A percentile compares a stretch with the other conserved stretches of the same genome.
Conservation (phyloP, 2,113 vertebrate genomes). For the Potamarius usumacintae region DNA sequence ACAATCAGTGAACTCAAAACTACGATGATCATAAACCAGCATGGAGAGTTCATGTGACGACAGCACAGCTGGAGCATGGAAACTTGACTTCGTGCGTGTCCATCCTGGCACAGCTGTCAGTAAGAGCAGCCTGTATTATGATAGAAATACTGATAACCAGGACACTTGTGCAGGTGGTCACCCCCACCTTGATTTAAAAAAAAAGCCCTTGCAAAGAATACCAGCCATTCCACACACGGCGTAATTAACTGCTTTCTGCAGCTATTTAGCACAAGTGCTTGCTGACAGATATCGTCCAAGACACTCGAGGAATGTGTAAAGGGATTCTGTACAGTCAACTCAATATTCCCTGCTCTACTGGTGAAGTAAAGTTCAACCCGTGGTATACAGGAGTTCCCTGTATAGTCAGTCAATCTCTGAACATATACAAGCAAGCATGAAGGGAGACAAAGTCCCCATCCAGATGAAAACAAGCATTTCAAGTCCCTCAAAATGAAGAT, state of each 20-base stretch:
- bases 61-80: slow-evolving; percentile 36
- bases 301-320: slow-evolving; percentile 68
- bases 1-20: background rate
- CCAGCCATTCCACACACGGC: slow-evolving; percentile 66
- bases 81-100: slow-evolving; percentile 21
- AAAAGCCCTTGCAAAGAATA: slow-evolving; percentile 53
- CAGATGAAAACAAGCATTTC: background rate
- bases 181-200: slow-evolving; percentile 46
- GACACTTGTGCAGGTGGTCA: slow-evolving; percentile 50
- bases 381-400: background rate
- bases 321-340: slow-evolving; percentile 37
- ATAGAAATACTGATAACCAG: slow-evolving; percentile 45
- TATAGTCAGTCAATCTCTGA: background rate
- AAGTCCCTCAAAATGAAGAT: background rate
- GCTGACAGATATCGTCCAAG: slow-evolving; percentile 69
- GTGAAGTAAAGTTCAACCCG: background rate
- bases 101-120: slow-evolving; percentile 27
- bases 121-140: slow-evolving; percentile 28
- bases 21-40: background rate
- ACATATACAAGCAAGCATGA: background rate
- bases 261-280: slow-evolving; percentile 67
- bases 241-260: slow-evolving; percentile 75
- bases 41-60: background rate
- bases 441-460: background rate
- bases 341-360: background rate